Percentiles rank a stretch among this genome's conserved stretches.
phyloP scores from a whole-genome alignment of 37 sponge, comb jelly and placozoan species.

The Halichondria panicea region DNA sequence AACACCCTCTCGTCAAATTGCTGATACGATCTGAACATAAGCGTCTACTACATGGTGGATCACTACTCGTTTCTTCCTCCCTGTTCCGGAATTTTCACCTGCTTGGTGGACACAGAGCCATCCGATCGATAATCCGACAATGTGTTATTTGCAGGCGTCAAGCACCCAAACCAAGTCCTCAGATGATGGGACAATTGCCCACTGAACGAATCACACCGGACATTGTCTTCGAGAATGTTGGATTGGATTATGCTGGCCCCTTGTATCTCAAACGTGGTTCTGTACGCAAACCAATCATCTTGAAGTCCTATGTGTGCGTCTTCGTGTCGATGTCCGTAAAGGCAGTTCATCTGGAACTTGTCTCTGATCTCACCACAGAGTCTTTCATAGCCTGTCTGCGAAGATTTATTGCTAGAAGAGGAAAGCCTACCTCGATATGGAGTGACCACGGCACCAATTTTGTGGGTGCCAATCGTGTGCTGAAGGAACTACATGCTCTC shows the following conservation, averaged over 20 bases:
- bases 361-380: conserved; percentile 33
- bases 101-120: conserved; percentile 17
- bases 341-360: conserved; percentile 44
- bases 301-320: conserved; percentile 39
- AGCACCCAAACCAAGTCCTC: conserved; percentile 14
- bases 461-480: conserved; percentile 15
- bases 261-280: conserved; percentile 28
- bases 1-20: conserved; percentile 20
- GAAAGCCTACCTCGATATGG: conserved; percentile 33
- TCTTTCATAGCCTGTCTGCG: conserved; percentile 26
- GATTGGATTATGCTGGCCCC: conserved; percentile 51
- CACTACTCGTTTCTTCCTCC: conserved; percentile 1
- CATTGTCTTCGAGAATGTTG: conserved; percentile 15
- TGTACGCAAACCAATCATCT: conserved; percentile 21
- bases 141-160: conserved; percentile 45
- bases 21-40: conserved; percentile 17
- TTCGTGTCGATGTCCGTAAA: conserved; percentile 35
- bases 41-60: conserved; percentile 29
- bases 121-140: conserved; percentile 18
- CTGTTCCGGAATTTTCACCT: conserved; percentile 19
- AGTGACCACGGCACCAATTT: conserved; percentile 56
- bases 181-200: conserved; percentile 47
- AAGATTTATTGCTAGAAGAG: conserved; percentile 37
- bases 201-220: conserved; percentile 22
- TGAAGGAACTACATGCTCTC: conserved; percentile 34